Evolutionary conservation across 2,888 invertebrate genomes (phyloP).

Genomic region (Aphodius granarius): DNA sequence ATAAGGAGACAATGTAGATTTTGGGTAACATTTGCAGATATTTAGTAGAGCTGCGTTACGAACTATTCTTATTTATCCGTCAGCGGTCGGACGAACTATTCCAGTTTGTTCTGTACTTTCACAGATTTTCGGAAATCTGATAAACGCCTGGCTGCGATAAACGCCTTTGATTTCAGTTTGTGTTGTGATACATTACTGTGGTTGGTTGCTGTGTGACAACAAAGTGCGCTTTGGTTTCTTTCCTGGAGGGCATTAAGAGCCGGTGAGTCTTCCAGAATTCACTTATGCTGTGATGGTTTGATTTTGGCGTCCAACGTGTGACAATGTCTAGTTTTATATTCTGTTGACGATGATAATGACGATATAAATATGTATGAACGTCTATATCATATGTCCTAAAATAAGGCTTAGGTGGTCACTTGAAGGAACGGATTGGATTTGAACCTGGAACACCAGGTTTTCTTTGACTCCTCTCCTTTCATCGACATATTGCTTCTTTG

Average conservation of each 20-base stretch:
- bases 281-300: neutral
- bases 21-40: neutral
- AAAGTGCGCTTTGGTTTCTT: neutral
- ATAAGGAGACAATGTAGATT: slow-evolving; percentile 7
- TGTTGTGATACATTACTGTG: neutral
- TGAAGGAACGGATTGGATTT: too few species aligned
- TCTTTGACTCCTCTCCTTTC: too few species aligned
- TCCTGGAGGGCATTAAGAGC: neutral
- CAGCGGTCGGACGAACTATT: neutral
- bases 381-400: too few species aligned
- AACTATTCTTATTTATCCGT: neutral
- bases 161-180: neutral
- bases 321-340: neutral
- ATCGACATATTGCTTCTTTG: too few species aligned
- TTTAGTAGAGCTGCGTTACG: neutral
- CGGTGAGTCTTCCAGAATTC: neutral
- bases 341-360: too few species aligned
- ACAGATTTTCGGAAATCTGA: neutral
- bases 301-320: neutral
- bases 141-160: neutral
- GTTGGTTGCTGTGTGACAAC: neutral
- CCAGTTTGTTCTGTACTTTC: neutral
- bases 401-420: too few species aligned
- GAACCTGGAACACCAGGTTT: too few species aligned
- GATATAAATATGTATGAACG: too few species aligned